Conservation (phyloP, 2,797 vertebrate species). For the Ciconia nigra region DNA sequence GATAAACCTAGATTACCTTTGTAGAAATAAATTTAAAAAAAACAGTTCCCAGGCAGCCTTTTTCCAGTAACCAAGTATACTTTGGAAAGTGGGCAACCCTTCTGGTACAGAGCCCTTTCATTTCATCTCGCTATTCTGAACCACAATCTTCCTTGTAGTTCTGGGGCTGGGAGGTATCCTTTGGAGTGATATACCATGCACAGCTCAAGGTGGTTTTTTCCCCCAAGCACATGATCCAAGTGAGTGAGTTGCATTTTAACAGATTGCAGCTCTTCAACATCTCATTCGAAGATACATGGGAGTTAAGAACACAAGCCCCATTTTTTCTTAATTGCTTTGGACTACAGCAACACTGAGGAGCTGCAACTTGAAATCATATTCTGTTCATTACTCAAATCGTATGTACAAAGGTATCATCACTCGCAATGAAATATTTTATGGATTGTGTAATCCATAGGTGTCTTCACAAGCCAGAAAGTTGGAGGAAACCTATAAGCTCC, state of each 20-base stretch:
- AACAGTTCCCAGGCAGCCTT: background rate
- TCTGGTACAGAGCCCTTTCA: background rate
- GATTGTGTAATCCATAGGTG: background rate
- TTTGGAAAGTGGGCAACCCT: background rate
- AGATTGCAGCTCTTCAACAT: background rate
- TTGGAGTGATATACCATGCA: background rate
- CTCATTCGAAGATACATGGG: background rate
- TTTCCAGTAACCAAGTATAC: background rate
- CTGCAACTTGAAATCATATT: background rate
- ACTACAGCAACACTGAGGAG: background rate
- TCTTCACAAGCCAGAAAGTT: background rate
- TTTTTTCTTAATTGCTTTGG: background rate
- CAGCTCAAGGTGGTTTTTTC: background rate
- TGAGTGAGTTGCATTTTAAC: background rate
- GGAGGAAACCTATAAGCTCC: background rate
- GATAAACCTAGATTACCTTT: background rate
- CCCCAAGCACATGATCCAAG: background rate
- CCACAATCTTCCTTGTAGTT: background rate
- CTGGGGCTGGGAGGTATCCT: background rate
- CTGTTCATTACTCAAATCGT: background rate
- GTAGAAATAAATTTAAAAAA: background rate
- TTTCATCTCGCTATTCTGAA: background rate
- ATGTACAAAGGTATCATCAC: background rate
- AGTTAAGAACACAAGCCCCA: background rate
- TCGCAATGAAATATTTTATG: background rate